These are phyloP conservation scores for Saturnia japonica DNA, from an alignment of 2,888 invertebrate species.

Conservation along the genomic window DNA sequence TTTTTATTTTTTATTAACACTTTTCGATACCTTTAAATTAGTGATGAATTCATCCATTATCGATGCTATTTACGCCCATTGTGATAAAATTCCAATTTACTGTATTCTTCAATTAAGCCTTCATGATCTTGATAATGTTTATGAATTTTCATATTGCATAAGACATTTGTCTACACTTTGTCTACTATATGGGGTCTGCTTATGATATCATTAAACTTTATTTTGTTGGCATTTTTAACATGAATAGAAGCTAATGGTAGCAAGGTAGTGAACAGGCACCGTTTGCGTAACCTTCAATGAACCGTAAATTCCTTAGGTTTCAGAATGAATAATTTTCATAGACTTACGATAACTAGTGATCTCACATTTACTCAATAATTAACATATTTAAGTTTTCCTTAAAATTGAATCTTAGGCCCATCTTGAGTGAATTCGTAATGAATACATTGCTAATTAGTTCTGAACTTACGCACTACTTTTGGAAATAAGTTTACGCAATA, in stretches of 20 bases:
- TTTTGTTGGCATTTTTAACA: not conserved
- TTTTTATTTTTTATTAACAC: not conserved
- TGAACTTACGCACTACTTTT: not conserved
- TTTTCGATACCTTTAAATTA: not conserved
- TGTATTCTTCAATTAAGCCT: not conserved
- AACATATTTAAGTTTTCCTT: slow-evolving; percentile 28
- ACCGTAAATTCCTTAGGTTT: slow-evolving; percentile 1
- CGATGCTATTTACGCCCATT: not conserved
- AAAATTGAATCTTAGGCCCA: slow-evolving; percentile 24
- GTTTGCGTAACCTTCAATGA: slow-evolving; percentile 1
- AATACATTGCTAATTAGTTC: not conserved
- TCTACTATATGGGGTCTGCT: too few species aligned
- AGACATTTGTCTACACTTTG: not conserved
- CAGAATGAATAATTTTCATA: not conserved
- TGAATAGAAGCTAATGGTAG: not conserved
- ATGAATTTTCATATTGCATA: not conserved
- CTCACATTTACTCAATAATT: slow-evolving; percentile 28
- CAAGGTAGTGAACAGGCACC: not conserved
- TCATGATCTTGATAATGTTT: not conserved
- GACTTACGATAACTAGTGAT: slow-evolving; percentile 26
- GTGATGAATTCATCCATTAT: not conserved
- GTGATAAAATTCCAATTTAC: not conserved
- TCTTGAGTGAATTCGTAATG: not conserved
- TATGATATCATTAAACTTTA: not conserved
- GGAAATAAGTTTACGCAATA: slow-evolving; percentile 1